Evolutionary conservation across 2,113 vertebrate genomes (phyloP).

Genomic region (Pangasianodon gigas): DNA sequence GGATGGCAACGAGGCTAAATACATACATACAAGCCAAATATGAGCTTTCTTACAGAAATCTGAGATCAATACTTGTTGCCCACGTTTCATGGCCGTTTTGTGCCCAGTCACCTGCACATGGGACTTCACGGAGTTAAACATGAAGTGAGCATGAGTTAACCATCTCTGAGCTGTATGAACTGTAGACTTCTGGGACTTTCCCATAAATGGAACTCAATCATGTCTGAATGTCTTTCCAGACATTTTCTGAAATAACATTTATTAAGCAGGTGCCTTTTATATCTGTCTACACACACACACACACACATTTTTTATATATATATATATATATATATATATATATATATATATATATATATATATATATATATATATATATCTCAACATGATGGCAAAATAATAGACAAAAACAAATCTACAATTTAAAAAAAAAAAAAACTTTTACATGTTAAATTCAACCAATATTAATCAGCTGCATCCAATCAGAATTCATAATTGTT

Average conservation of each 20-base stretch:
- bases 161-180: not conserved
- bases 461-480: not conserved
- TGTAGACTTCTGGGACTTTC: not conserved
- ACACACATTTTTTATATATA: too few species aligned
- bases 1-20: not conserved
- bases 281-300: too few species aligned
- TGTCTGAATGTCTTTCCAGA: not conserved
- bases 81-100: not conserved
- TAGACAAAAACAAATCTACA: not conserved
- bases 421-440: not conserved
- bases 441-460: not conserved
- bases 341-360: too few species aligned
- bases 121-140: not conserved
- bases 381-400: not conserved
- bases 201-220: not conserved
- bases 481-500: not conserved
- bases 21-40: not conserved
- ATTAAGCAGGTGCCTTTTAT: not conserved
- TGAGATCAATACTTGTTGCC: not conserved
- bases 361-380: too few species aligned
- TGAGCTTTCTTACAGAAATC: not conserved
- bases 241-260: not conserved
- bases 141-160: not conserved
- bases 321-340: too few species aligned
- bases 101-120: not conserved